These are phyloP conservation scores for Pomacea maculata DNA, from an alignment of 1,140 invertebrate genomes.

Conservation along the genomic window DNA sequence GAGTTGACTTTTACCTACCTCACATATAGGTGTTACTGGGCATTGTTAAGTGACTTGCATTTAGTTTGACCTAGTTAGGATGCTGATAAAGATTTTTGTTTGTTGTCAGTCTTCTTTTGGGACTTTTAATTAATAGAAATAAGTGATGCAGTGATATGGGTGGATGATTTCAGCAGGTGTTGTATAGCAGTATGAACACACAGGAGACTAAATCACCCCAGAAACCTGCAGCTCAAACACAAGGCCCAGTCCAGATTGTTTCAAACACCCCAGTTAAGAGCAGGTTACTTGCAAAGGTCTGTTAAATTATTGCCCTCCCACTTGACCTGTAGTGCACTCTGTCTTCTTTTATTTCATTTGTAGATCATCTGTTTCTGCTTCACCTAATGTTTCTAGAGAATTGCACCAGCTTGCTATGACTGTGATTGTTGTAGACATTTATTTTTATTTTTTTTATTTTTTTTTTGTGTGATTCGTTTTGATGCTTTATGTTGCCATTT, in stretches of 20 bases:
- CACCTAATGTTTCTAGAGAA: too few species aligned
- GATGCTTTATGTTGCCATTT: too few species aligned
- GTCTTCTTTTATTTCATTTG: not conserved
- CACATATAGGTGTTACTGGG: too few species aligned
- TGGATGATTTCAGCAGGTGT: conserved; percentile 18
- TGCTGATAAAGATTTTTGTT: not conserved
- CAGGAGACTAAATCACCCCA: conserved; percentile 18
- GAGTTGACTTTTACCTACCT: too few species aligned
- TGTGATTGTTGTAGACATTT: too few species aligned
- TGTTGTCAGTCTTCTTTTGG: not conserved
- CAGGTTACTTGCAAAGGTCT: conserved; percentile 65
- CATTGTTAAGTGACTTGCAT: not conserved
- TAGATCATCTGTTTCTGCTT: not conserved
- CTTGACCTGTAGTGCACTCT: not conserved
- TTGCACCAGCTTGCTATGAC: too few species aligned
- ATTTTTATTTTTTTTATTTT: too few species aligned
- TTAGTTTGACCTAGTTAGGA: not conserved
- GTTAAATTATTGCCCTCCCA: conserved; percentile 10
- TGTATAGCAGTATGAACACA: conserved; percentile 12
- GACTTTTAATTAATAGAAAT: not conserved
- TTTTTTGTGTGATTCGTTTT: too few species aligned
- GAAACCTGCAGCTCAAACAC: not conserved
- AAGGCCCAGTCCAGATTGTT: conserved; percentile 37
- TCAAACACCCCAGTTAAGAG: conserved; percentile 43
- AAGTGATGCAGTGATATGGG: conserved; percentile 3